Conservation (phyloP, 2,797 vertebrate genomes). For the Labroides dimidiatus region DNA sequence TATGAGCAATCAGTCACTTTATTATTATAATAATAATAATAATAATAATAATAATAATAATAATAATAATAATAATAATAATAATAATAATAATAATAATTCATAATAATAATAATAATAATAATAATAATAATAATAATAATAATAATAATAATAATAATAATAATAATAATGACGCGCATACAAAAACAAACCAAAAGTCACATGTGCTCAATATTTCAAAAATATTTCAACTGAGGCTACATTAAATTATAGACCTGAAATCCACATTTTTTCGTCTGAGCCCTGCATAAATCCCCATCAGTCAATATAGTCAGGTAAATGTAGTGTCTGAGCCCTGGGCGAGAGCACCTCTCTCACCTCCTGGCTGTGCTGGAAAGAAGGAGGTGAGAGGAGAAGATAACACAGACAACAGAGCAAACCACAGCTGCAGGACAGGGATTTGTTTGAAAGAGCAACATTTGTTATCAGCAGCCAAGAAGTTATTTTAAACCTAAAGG, state of each 20-base stretch:
- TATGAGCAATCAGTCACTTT: too few species aligned
- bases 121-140: too few species aligned
- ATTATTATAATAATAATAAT: too few species aligned
- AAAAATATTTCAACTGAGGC: neutral
- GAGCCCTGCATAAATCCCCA: conserved; percentile 29
- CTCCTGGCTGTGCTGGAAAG: conserved; percentile 63
- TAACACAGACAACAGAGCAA: conserved; percentile 61
- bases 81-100: too few species aligned
- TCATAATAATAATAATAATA: too few species aligned
- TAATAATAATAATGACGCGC: too few species aligned
- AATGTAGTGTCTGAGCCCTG: conserved; percentile 54
- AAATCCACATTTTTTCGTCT: conserved; percentile 18
- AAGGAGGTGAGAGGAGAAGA: conserved; percentile 60
- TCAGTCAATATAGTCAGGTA: conserved; percentile 52
- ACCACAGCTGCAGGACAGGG: conserved; percentile 64
- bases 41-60: too few species aligned
- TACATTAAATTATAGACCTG: neutral
- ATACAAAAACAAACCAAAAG: too few species aligned
- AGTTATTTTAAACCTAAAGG: conserved; percentile 66
- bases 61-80: too few species aligned
- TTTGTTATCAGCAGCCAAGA: conserved; percentile 64
- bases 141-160: too few species aligned
- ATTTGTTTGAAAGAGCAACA: conserved; percentile 62
- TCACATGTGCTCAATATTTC: neutral
- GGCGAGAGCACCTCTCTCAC: conserved; percentile 53